phyloP scores from a whole-genome alignment of 1,140 invertebrate genomes.

The Drosophila virilis region DNA sequence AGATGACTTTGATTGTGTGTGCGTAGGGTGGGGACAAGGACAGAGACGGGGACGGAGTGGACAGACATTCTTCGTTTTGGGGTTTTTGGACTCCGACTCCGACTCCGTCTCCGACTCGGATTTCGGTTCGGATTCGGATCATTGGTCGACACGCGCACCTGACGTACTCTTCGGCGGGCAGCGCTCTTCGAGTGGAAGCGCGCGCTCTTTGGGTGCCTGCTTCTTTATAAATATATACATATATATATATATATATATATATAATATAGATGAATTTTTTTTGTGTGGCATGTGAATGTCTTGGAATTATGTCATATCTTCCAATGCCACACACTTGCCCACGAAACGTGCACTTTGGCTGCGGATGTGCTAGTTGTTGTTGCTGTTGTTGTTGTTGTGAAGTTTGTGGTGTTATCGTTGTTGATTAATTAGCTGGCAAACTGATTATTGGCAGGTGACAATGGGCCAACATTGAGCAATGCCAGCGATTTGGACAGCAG shows the following conservation, averaged over 20 bases:
- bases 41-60: neutral
- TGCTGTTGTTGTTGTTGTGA: constrained; percentile 11
- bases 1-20: constrained; percentile 36
- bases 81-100: neutral
- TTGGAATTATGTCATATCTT: constrained; percentile 82
- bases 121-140: constrained; percentile 39
- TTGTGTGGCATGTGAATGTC: constrained; percentile 64
- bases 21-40: neutral
- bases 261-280: constrained; percentile 19
- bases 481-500: neutral
- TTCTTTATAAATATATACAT: constrained; percentile 1
- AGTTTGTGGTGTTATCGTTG: constrained; percentile 52
- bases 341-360: constrained; percentile 49
- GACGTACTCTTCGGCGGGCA: constrained; percentile 23
- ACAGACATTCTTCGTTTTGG: constrained; percentile 17
- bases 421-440: constrained; percentile 61
- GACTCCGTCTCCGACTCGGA: constrained; percentile 1
- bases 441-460: constrained; percentile 65
- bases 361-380: constrained; percentile 4
- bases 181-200: constrained; percentile 16
- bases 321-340: constrained; percentile 54
- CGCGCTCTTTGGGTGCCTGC: constrained; percentile 17
- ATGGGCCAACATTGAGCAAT: constrained; percentile 27
- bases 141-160: constrained; percentile 38
- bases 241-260: constrained; percentile 10